Base-by-base conservation (phyloP, 2,888 invertebrate genomes). In the Acanthosepion lycidas region DNA sequence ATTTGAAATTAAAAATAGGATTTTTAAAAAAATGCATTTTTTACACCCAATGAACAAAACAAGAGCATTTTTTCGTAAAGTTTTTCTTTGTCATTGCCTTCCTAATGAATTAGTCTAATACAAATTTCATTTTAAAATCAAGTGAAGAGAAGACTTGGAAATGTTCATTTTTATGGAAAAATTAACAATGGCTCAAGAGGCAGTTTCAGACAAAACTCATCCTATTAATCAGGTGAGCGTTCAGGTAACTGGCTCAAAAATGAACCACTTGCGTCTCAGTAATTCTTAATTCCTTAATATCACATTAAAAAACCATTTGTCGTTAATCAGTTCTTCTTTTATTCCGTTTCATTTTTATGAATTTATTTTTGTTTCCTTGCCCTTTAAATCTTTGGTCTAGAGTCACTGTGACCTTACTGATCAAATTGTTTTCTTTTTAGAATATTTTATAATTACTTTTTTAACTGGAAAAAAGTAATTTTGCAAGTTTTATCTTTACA, bases 241-340 rank as follows among this genome's bases (percentile, higher is more conserved):
- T 78, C 78, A 78, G 33, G 78, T 78, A 78, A 78, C 78, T 18
- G 78, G 78, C 78, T 78, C 78, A 78, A 78, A 78, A 78, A 78
- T 78, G 78, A 78, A n/a, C 78, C n/a, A 78, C 78, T 78, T 78
- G 78, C n/a, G 26, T 78, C 33, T 78, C 78, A 78, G 15, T 78
- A 78, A 78, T 78, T 78, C 78, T 15, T 78, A 78, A 78, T 78
- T 78, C n/a, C 78, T 78, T 78, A 78, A 78, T 78, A 78, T 78
- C 15, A 9, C n/a, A 78, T 78, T 15, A 78, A 78, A 78, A 78
- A 78, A 12, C 6, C 15, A 12, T 6, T 33, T 78, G 28, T 78
- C 78, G 6, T 78, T 78, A 78, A 23, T 33, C 78, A 5, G 8
- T 78, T 78, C n/a, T n/a, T 78, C 78, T 18, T 78, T 78, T 78